phyloP scores from a whole-genome alignment of 2,113 vertebrate genomes.

The Chelonoidis abingdonii region DNA sequence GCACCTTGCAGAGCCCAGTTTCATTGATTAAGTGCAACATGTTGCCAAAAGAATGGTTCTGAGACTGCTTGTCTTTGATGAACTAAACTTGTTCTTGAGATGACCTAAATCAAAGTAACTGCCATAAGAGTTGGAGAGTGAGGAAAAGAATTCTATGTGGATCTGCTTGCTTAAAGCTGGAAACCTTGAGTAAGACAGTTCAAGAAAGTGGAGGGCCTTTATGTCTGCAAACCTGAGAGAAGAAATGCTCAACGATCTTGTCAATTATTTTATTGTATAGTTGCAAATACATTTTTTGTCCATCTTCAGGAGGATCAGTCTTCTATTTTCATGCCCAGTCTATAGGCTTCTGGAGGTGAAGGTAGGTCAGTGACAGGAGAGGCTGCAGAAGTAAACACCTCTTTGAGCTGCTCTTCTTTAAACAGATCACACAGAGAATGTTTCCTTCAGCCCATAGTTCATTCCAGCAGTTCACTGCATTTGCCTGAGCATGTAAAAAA shows the following conservation, averaged over 20 bases:
- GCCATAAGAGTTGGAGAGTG: neutral
- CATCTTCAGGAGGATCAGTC: neutral
- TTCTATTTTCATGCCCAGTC: neutral
- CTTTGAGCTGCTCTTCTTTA: neutral
- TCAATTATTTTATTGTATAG: neutral
- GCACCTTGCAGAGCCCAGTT: neutral
- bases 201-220: neutral
- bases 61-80: neutral
- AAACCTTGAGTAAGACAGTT: neutral
- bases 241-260: neutral
- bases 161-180: neutral
- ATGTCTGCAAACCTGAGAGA: neutral
- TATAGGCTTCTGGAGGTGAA: neutral
- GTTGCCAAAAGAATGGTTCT: neutral
- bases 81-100: neutral
- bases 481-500: neutral
- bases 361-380: neutral
- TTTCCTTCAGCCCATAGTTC: neutral
- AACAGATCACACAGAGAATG: too few species aligned
- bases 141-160: neutral
- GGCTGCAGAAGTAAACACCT: neutral
- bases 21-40: neutral
- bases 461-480: neutral
- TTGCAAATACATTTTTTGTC: neutral
- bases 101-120: neutral